Conservation (phyloP, 2,797 vertebrate species). For the Merluccius polli region DNA sequence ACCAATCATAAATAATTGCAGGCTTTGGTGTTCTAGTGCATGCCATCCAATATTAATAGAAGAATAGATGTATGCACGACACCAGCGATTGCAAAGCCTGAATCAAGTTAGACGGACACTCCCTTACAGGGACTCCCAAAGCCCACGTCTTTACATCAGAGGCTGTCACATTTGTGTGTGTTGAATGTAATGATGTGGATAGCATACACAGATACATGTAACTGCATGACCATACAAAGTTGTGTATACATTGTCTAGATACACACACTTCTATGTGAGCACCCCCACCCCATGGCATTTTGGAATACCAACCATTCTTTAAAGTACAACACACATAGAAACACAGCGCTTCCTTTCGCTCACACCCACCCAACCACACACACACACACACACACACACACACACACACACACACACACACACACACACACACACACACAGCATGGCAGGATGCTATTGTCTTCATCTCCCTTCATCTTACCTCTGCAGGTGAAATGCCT, state of each 20-base stretch:
- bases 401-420: neutral
- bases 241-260: neutral
- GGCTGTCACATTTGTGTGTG: too few relatives aligned
- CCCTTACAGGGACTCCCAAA: too few relatives aligned
- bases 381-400: neutral
- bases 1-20: constrained; percentile 41
- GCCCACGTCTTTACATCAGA: neutral
- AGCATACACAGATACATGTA: neutral
- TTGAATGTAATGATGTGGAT: neutral
- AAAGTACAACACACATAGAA: constrained; percentile 37
- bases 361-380: constrained; percentile 4
- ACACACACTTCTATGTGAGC: neutral
- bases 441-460: constrained; percentile 38
- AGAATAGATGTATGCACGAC: constrained; percentile 20
- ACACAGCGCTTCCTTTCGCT: constrained; percentile 4
- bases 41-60: constrained; percentile 43
- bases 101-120: neutral
- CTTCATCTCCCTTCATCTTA: constrained; percentile 32
- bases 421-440: neutral
- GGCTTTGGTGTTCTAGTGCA: constrained; percentile 24
- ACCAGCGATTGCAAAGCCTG: constrained; percentile 21
- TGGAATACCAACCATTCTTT: constrained; percentile 22
- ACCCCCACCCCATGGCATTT: neutral
- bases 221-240: neutral
- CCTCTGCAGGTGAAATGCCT: constrained; percentile 42